Base-by-base conservation (phyloP, 2,888 invertebrate genomes). In the Watsonalla binaria region DNA sequence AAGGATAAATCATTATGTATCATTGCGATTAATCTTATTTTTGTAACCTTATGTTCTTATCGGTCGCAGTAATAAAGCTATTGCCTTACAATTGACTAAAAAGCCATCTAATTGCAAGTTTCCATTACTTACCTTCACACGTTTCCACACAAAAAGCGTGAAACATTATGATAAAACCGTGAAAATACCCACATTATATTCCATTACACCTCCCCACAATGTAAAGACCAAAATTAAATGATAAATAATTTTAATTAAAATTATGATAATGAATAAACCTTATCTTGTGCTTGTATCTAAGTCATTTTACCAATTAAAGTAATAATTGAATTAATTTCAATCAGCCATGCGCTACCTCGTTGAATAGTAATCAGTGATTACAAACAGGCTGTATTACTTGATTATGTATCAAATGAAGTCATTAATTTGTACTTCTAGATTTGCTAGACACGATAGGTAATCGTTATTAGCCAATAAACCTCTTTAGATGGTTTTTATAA, bases 231-330 rank as follows among this genome's bases (percentile, higher is more conserved):
- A 14, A n/a, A 37, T 35, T n/a, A 15, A 37, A 8, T 14, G 8
- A 39, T 9, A 37, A 49, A 39, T 49, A 37, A 49, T 49, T 37
- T 49, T 49, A 49, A 49, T 49, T 15, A 39, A 49, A 70, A 70
- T 68, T 70, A 62, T 50, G 54, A 56, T 63, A 63, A 66, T 66
- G 8, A 42, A 11, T 42, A 11, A 60, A 56, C 51, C 48, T 46
- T 65, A 63, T 62, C 62, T 61, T 6, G 37, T 51, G 59, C 54
- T 60, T 52, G 48, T 64, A 61, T 60, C 61, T 60, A 39, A 62
- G 65, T 56, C 68, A 74, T 71, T 69, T 64, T 63, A 65, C 67
- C 68, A 53, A 51, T 63, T 54, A 46, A 52, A 56, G 46, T 47
- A 53, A 51, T 51, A 46, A 6, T 51, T 52, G 39, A 47, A 9